A percentile compares a stretch with the other conserved stretches of the same genome.
Evolutionary conservation across 1,140 invertebrate species (phyloP).

Genomic region (Holotrichia oblita): DNA sequence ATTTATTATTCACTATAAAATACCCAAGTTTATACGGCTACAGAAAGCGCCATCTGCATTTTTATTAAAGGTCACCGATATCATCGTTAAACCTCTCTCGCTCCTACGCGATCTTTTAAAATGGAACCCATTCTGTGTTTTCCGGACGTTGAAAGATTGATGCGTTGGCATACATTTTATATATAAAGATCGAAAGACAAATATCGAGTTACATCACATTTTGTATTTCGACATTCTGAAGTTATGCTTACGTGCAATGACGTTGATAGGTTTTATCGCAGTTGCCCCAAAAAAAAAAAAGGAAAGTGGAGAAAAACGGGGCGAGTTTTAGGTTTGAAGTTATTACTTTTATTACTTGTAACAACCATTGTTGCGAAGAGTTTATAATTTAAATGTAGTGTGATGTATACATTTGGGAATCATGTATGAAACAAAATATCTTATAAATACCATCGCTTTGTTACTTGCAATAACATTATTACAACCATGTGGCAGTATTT

Average conservation of each 20-base stretch:
- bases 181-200: constrained; percentile 6
- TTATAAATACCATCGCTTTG: no score
- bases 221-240: neutral
- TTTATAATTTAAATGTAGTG: neutral
- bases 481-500: no score
- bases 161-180: constrained; percentile 12
- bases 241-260: neutral
- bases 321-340: neutral
- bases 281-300: no score
- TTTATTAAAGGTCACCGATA: constrained; percentile 22
- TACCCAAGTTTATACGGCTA: neutral
- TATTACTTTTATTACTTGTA: neutral
- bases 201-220: neutral
- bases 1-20: constrained; percentile 22
- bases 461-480: no score
- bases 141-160: constrained; percentile 2
- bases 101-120: neutral
- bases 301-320: neutral
- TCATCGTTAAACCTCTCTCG: neutral
- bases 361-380: neutral
- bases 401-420: no score
- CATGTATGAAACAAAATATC: no score
- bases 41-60: constrained; percentile 20
- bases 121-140: neutral
- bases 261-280: neutral